Base-by-base conservation (phyloP, 2,888 invertebrate genomes). In the Phorcus lineatus region DNA sequence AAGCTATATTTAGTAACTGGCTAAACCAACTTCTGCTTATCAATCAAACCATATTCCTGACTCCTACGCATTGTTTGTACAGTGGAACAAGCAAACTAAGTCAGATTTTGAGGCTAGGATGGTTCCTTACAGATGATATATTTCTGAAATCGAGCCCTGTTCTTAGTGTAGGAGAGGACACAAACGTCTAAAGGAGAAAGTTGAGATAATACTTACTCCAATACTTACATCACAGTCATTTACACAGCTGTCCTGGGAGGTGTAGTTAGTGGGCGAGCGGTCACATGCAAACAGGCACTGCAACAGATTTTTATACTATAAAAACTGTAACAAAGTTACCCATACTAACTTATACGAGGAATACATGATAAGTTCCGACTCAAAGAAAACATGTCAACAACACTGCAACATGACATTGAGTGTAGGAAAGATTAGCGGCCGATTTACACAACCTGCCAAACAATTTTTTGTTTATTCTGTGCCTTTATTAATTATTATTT, bases 261-360 rank as follows among this genome's bases (percentile, higher is more conserved):
- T 80, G 74, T 81, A 83, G 36, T 82, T 79, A 13, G 77, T 66
- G 28, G 75, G 75, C 24, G 81, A 82, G 2, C 83, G 77, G 19
- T 85, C 83, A 82, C 85, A 85, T 9, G 81, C 83, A 77, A 80
- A 82, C 62, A 85, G 75, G 36, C 85, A 85, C 85, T 85, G 78
- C 3, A 75, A 75, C 22, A 31, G 28, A 54, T 66, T 17, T 4
- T 36, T 2, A 36, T 36, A 36, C 2, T 2, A 4, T 2, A 36
- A 4, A 36, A 36, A 36, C 2, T 7, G 7, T 7, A n/a, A n/a
- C n/a, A n/a, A n/a, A n/a, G n/a, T n/a, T n/a, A n/a, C n/a, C n/a
- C n/a, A n/a, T n/a, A n/a, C n/a, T n/a, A n/a, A n/a, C n/a, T n/a
- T n/a, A n/a, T n/a, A n/a, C n/a, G n/a, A n/a, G n/a, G n/a, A n/a